Percentiles rank a stretch among this genome's conserved stretches.
Conservation (phyloP, 2,888 invertebrate genomes). For the Agrochola macilenta region DNA sequence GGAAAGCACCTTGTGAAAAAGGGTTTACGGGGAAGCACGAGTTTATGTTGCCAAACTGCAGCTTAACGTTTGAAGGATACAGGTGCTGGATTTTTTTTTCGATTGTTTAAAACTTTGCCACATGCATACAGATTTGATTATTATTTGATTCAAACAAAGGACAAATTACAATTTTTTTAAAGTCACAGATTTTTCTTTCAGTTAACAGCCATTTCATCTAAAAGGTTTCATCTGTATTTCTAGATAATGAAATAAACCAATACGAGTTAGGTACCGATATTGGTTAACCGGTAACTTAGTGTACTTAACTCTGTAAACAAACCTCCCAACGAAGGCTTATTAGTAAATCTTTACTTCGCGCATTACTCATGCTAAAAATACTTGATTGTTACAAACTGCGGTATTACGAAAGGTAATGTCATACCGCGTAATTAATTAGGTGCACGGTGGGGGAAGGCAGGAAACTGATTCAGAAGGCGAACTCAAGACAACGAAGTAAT, state of each 20-base stretch:
- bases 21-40: no score
- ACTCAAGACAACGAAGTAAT: not conserved
- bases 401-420: slow-evolving; percentile 61
- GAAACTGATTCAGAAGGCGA: slow-evolving; percentile 38
- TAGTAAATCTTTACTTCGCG: slow-evolving; percentile 20
- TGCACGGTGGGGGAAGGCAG: not conserved
- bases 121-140: not conserved
- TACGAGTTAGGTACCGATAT: no score
- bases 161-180: no score
- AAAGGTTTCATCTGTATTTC: not conserved
- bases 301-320: slow-evolving; percentile 17
- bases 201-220: no score
- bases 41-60: not conserved
- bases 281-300: not conserved
- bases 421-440: slow-evolving; percentile 74
- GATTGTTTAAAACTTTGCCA: no score
- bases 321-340: not conserved
- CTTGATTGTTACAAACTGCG: slow-evolving; percentile 66
- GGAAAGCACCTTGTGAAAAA: not conserved
- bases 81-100: not conserved
- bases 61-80: not conserved
- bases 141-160: not conserved
- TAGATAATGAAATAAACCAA: not conserved
- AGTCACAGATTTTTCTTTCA: no score
- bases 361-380: slow-evolving; percentile 62